Evolutionary conservation across 2,797 vertebrate species (phyloP).

Genomic region (Knipowitschia caucasica): DNA sequence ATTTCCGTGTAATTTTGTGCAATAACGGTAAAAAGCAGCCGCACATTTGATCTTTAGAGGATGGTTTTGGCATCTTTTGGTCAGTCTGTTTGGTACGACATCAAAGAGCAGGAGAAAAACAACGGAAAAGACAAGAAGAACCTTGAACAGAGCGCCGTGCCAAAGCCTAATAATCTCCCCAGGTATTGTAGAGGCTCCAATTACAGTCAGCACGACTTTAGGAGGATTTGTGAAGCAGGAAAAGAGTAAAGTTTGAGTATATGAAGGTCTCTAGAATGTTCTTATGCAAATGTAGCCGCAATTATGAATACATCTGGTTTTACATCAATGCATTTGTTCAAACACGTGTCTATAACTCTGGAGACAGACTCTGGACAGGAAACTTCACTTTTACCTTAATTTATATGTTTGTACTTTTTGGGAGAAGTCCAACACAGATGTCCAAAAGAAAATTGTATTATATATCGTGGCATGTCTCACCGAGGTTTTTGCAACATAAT

Average conservation of each 20-base stretch:
- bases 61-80: slow-evolving; percentile 38
- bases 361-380: too few relatives aligned
- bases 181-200: slow-evolving; percentile 28
- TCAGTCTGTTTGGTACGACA: slow-evolving; percentile 48
- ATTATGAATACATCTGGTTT: background rate
- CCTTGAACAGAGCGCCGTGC: slow-evolving; percentile 27
- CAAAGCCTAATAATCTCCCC: slow-evolving; percentile 49
- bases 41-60: slow-evolving; percentile 14
- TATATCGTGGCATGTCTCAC: too few relatives aligned
- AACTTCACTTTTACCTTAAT: too few relatives aligned
- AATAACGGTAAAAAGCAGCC: slow-evolving; percentile 8
- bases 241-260: background rate
- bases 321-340: too few relatives aligned
- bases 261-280: background rate
- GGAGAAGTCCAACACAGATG: too few relatives aligned
- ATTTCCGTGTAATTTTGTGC: slow-evolving; percentile 5
- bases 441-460: too few relatives aligned
- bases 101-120: slow-evolving; percentile 43
- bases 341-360: too few relatives aligned
- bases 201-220: slow-evolving; percentile 12
- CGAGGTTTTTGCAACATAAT: too few relatives aligned
- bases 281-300: background rate
- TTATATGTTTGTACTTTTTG: too few relatives aligned
- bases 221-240: background rate
- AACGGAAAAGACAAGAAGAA: slow-evolving; percentile 13